Evolutionary conservation across 2,113 vertebrate species (phyloP), one percentile per base, ranked within the genome.

Genomic region (Chascanopsetta lugubris): DNA sequence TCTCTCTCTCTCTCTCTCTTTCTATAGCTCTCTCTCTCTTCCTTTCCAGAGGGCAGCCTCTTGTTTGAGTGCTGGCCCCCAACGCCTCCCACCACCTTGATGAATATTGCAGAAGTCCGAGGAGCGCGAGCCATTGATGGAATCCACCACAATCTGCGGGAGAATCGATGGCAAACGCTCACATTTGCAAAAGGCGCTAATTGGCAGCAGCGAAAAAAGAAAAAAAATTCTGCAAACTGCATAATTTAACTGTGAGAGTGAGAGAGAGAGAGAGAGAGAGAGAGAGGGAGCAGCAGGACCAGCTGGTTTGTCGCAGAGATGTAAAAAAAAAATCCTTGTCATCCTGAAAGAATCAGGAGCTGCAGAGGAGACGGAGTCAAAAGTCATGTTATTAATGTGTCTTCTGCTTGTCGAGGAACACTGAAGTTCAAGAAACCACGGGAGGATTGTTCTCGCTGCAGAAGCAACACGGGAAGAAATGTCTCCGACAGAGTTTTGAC

Each of bases 101-200:
- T 90, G 85, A 88, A 91, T 89, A 85, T 87, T 87, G 79, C 78
- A 90, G 51, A 64, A 79, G 86, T 80, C 75, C 51, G 5, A 75
- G 61, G 58, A 74, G 67, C 3, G 60, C 3, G 46, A 78, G 79
- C 55, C 72, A 58, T 81, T 72, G 76, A 80, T 68, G 63, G 80
- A 84, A 80, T 79, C 76, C 65, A 79, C 78, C 71, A 83, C 82
- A 82, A 87, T 88, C 88, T 85, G 82, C 79, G 13, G 34, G 77
- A 73, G 72, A 83, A 89, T 89, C 79, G 51, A 88, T 87, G 83
- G 84, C 72, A 43, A 77, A 77, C 78, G 72, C 82, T 85, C 80
- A 85, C 82, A 81, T 86, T 84, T 77, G 82, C 75, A 72, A 61
- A 18, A 75, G 70, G 68, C 26, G 10, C 78, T 89, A 88, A 91